phyloP scores from a whole-genome alignment of 2,113 vertebrate genomes.

The Aphelocoma coerulescens region DNA sequence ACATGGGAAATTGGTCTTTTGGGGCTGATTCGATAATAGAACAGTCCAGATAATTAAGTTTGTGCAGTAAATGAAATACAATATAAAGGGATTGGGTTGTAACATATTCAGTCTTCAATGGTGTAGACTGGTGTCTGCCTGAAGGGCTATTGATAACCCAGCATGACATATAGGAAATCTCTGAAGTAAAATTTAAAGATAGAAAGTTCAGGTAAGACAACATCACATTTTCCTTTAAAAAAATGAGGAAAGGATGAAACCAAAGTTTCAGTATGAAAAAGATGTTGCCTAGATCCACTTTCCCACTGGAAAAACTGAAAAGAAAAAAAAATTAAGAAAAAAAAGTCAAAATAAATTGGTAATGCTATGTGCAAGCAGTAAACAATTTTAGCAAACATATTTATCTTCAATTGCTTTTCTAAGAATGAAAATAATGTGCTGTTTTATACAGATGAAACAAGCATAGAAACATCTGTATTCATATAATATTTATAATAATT shows the following conservation, averaged over 20 bases:
- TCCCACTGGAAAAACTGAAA: background rate
- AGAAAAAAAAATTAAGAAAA: background rate
- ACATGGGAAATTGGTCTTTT: background rate
- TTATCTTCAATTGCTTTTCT: background rate
- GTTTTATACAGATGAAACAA: background rate
- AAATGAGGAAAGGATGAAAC: background rate
- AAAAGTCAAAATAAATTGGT: background rate
- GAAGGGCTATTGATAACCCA: background rate
- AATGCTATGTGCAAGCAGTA: background rate
- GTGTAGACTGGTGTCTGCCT: background rate
- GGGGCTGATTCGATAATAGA: background rate
- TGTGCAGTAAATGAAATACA: constrained; percentile 13
- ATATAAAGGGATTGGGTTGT: background rate
- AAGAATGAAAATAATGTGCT: background rate
- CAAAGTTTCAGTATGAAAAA: background rate
- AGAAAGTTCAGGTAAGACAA: background rate
- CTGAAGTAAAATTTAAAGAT: background rate
- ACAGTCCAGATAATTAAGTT: constrained; percentile 23
- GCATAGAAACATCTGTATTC: background rate
- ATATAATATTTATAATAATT: background rate
- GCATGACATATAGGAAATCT: background rate
- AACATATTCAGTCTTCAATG: background rate
- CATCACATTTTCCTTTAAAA: background rate
- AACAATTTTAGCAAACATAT: background rate
- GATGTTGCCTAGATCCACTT: background rate